These are phyloP conservation scores for Ictalurus furcatus DNA, from an alignment of 2,113 vertebrate species.

Conservation along the genomic window DNA sequence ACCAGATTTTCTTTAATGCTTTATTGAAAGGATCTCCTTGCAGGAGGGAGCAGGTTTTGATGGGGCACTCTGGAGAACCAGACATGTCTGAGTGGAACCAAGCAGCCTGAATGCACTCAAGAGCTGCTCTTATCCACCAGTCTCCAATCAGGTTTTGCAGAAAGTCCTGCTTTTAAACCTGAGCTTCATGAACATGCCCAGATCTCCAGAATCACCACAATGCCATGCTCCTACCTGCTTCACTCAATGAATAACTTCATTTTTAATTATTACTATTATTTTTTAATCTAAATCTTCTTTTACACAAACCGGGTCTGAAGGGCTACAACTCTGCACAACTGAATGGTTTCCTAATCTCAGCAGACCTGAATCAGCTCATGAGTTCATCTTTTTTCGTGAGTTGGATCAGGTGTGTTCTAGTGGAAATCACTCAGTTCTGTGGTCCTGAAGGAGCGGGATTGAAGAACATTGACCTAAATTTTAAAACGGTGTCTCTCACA, in stretches of 20 bases:
- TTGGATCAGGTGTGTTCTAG: not conserved
- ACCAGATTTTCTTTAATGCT: slow-evolving; percentile 50
- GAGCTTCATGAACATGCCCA: slow-evolving; percentile 80
- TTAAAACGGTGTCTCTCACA: not conserved
- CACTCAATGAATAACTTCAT: not conserved
- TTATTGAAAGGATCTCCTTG: slow-evolving; percentile 64
- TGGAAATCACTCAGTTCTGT: not conserved
- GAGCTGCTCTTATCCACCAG: slow-evolving; percentile 67
- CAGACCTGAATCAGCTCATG: not conserved
- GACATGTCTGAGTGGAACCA: slow-evolving; percentile 54
- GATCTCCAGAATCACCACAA: slow-evolving; percentile 47
- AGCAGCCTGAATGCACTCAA: slow-evolving; percentile 91
- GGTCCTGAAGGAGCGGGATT: not conserved
- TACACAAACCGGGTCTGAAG: not conserved
- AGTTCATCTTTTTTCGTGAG: not conserved
- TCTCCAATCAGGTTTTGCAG: slow-evolving; percentile 76
- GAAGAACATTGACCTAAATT: not conserved
- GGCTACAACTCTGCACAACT: not conserved
- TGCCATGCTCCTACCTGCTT: not conserved
- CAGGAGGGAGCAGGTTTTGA: slow-evolving; percentile 44
- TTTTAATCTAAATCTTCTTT: not conserved
- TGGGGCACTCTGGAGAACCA: slow-evolving; percentile 53
- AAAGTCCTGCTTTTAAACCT: slow-evolving; percentile 81
- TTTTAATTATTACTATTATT: not conserved
- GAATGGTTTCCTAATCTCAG: not conserved